Evolutionary conservation across 2,113 vertebrate genomes (phyloP).

Genomic region (Gulo gulo): DNA sequence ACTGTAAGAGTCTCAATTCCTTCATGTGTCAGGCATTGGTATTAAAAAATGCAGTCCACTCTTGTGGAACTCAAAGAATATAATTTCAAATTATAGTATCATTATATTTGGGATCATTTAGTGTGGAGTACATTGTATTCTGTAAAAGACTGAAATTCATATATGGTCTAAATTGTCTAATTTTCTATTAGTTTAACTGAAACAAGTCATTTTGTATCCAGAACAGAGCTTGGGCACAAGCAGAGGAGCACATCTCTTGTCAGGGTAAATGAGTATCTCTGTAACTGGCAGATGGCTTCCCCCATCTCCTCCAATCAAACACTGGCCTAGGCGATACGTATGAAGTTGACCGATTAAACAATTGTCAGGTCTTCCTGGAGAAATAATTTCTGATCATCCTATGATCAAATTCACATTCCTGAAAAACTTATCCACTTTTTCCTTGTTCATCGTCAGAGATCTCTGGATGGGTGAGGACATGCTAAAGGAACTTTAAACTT

Average conservation of each 20-base stretch:
- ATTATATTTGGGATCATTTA: neutral
- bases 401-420: neutral
- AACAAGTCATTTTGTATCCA: neutral
- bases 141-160: neutral
- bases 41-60: neutral
- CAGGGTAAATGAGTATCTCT: neutral
- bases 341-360: neutral
- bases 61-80: neutral
- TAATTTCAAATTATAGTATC: conserved; percentile 8
- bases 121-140: neutral
- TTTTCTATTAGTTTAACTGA: neutral
- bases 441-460: neutral
- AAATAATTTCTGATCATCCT: neutral
- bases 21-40: neutral
- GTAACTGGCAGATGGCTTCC: neutral
- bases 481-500: neutral
- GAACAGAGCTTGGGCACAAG: neutral
- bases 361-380: neutral
- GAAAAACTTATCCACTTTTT: neutral
- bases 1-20: neutral
- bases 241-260: neutral
- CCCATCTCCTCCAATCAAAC: neutral
- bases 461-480: neutral
- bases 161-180: neutral
- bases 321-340: neutral